These are phyloP conservation scores for Drosophila arawakana DNA, from an alignment of 1,140 invertebrate genomes.

Conservation along the genomic window DNA sequence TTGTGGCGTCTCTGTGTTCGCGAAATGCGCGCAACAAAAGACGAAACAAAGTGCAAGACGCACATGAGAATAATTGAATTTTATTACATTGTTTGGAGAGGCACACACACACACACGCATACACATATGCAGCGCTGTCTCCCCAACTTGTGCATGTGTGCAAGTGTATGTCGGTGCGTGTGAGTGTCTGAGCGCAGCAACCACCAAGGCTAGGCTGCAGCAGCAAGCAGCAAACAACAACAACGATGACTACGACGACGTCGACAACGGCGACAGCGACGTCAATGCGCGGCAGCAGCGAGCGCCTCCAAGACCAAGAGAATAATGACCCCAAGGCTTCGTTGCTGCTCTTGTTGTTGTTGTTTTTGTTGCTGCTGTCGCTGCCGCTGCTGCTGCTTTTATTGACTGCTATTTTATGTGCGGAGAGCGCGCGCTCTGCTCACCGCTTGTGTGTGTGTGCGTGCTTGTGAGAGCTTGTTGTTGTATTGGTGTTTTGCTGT, in stretches of 20 bases:
- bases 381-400: slow-evolving; percentile 58
- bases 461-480: slow-evolving; percentile 36
- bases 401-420: slow-evolving; percentile 77
- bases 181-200: slow-evolving; percentile 67
- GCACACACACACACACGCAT: slow-evolving; percentile 57
- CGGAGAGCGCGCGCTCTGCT: slow-evolving; percentile 58
- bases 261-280: slow-evolving; percentile 57
- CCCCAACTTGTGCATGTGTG: slow-evolving; percentile 44
- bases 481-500: slow-evolving; percentile 62
- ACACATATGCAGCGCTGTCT: slow-evolving; percentile 41
- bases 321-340: slow-evolving; percentile 84
- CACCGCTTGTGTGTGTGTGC: slow-evolving; percentile 27
- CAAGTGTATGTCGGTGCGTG: slow-evolving; percentile 25
- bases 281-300: slow-evolving; percentile 52
- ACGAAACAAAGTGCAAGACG: slow-evolving; percentile 84
- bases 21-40: slow-evolving; percentile 75
- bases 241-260: slow-evolving; percentile 50
- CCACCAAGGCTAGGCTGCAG: slow-evolving; percentile 76
- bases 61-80: slow-evolving; percentile 84
- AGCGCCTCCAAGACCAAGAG: slow-evolving; percentile 83
- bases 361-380: slow-evolving; percentile 45
- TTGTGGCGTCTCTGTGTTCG: slow-evolving; percentile 73
- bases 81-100: slow-evolving; percentile 84
- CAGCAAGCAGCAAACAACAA: slow-evolving; percentile 32
- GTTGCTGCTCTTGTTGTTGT: slow-evolving; percentile 58